These are phyloP conservation scores for Cybosia mesomella DNA, from an alignment of 2,888 invertebrate genomes.

Conservation along the genomic window DNA sequence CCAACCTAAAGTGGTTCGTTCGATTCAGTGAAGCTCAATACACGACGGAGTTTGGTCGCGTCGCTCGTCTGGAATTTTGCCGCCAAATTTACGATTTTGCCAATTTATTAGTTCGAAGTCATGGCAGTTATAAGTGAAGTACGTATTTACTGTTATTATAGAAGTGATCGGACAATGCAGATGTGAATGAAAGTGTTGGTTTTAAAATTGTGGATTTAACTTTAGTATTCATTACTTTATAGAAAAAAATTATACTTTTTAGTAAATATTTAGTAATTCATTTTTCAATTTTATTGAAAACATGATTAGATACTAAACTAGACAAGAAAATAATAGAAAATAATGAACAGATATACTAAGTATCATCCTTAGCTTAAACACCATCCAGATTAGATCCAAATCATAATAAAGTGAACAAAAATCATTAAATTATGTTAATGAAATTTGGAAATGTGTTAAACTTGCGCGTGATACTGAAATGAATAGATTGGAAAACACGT, in stretches of 20 bases:
- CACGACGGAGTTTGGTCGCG: conserved; percentile 48
- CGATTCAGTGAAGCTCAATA: conserved; percentile 52
- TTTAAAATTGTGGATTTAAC: neutral
- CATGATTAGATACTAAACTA: neutral
- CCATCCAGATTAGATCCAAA: conserved; percentile 17
- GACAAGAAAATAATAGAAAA: neutral
- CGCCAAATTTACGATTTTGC: conserved; percentile 63
- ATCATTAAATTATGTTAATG: conserved; percentile 28
- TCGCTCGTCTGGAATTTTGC: conserved; percentile 49
- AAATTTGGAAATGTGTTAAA: conserved; percentile 36
- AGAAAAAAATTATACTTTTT: neutral
- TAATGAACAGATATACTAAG: neutral
- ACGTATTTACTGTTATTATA: neutral
- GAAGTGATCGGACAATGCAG: neutral
- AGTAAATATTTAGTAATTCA: neutral
- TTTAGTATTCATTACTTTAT: neutral
- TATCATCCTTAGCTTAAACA: neutral
- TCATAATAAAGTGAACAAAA: conserved; percentile 43
- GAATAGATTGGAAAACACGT: conserved; percentile 76
- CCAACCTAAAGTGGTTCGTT: conserved; percentile 15
- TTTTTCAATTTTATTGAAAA: neutral
- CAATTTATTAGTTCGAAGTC: conserved; percentile 11
- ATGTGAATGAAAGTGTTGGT: neutral
- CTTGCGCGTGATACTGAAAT: conserved; percentile 60
- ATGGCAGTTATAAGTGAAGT: neutral